These are phyloP conservation scores for Chaetura pelagica DNA, from an alignment of 2,113 vertebrate genomes.

Conservation along the genomic window DNA sequence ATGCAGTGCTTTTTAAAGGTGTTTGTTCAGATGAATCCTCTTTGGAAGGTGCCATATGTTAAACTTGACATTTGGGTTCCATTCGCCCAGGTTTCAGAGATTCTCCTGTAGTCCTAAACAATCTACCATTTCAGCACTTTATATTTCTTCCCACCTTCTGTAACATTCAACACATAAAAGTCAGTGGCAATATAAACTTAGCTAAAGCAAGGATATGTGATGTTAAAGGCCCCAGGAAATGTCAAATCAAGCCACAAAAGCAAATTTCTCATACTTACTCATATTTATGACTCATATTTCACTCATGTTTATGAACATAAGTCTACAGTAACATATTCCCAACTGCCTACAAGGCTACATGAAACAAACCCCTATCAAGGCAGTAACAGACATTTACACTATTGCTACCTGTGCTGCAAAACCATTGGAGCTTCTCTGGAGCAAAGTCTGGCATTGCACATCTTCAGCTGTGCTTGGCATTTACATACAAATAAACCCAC, in stretches of 20 bases:
- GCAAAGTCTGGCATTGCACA: background rate
- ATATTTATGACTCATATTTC: background rate
- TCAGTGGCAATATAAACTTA: background rate
- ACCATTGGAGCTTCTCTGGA: background rate
- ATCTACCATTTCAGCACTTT: background rate
- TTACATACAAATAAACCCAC: background rate
- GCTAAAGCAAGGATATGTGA: background rate
- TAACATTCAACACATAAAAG: background rate
- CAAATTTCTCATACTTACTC: background rate
- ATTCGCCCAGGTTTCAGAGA: background rate
- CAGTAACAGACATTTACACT: background rate
- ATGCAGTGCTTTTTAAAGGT: background rate
- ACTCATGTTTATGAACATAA: background rate
- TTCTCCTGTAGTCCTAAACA: background rate
- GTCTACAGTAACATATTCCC: background rate
- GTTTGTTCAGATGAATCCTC: background rate
- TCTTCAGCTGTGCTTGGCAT: background rate
- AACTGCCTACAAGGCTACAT: background rate
- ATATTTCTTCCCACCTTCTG: background rate
- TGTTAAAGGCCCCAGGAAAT: background rate
- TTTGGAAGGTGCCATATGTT: background rate
- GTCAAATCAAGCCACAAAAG: background rate
- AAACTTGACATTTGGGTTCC: background rate
- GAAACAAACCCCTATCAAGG: background rate
- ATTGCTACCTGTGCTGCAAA: background rate